Evolutionary conservation across 2,797 vertebrate genomes (phyloP).

Genomic region (Crenichthys baileyi): DNA sequence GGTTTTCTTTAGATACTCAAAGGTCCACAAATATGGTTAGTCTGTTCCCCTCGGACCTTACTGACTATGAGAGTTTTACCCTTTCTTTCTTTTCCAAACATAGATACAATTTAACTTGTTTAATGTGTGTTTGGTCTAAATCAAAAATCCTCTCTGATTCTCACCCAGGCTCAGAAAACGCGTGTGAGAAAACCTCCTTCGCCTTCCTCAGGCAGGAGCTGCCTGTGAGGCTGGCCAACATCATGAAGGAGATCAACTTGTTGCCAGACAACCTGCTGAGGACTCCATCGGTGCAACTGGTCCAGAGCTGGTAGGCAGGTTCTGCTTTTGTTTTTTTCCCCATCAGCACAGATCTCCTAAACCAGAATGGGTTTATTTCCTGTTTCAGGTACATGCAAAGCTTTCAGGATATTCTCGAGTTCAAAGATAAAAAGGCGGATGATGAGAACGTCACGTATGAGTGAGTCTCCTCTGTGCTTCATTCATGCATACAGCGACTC

Average conservation of each 20-base stretch:
- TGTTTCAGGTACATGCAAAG: slow-evolving; percentile 93
- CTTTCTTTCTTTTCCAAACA: background rate
- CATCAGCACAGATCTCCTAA: background rate
- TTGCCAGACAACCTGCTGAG: slow-evolving; percentile 93
- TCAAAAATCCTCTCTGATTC: background rate
- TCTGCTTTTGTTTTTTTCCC: background rate
- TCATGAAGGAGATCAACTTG: slow-evolving; percentile 97
- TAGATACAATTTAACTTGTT: background rate
- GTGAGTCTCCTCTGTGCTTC: slow-evolving; percentile 74
- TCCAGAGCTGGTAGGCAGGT: slow-evolving; percentile 91
- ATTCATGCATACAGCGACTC: background rate
- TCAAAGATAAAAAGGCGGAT: slow-evolving; percentile 89
- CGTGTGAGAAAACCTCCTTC: slow-evolving; percentile 96
- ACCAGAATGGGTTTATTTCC: background rate
- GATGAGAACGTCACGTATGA: slow-evolving; percentile 85
- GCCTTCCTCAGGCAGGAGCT: slow-evolving; percentile 93
- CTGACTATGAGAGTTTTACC: no score
- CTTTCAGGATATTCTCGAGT: slow-evolving; percentile 93
- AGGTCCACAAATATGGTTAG: no score
- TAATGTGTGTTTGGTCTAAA: background rate
- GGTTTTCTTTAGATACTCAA: no score
- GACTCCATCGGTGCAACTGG: slow-evolving; percentile 92
- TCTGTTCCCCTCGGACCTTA: no score
- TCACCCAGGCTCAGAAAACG: slow-evolving; percentile 90
- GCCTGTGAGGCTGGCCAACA: slow-evolving; percentile 93